These are phyloP conservation scores for Lophius americanus DNA, from an alignment of 2,797 vertebrate genomes.

Conservation along the genomic window DNA sequence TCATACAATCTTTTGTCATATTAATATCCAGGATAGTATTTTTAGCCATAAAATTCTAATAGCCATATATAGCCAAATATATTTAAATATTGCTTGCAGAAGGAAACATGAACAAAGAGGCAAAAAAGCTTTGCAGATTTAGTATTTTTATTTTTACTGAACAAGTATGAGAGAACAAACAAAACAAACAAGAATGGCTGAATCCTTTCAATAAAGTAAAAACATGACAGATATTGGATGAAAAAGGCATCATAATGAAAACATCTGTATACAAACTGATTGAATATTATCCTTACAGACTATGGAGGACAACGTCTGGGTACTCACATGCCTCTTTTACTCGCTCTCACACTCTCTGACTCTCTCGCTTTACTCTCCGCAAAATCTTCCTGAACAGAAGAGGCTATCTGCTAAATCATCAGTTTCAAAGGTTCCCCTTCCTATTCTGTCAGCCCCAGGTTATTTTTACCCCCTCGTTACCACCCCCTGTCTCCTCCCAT, in stretches of 20 bases:
- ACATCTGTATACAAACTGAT: conserved; percentile 14
- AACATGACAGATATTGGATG: conserved; percentile 13
- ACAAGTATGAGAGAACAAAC: neutral
- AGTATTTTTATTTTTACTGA: neutral
- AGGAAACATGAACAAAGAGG: too few species aligned
- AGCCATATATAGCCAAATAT: neutral
- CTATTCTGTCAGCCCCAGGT: conserved; percentile 67
- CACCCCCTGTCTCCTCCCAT: conserved; percentile 55
- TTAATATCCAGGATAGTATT: neutral
- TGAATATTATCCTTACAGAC: neutral
- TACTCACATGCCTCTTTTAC: conserved; percentile 46
- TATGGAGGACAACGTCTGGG: conserved; percentile 25
- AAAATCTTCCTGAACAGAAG: conserved; percentile 65
- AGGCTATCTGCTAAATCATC: conserved; percentile 77
- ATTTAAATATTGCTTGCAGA: neutral
- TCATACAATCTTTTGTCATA: neutral
- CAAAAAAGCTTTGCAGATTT: too few species aligned
- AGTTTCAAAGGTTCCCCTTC: conserved; percentile 70
- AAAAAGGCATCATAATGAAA: conserved; percentile 8
- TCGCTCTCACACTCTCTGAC: conserved; percentile 29
- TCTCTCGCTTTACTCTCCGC: conserved; percentile 37
- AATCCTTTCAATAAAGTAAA: neutral
- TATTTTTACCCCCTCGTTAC: conserved; percentile 68
- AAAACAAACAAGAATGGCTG: too few species aligned
- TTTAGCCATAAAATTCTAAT: neutral